phyloP scores from a whole-genome alignment of 2,888 invertebrate genomes.

The Pterostichus madidus region DNA sequence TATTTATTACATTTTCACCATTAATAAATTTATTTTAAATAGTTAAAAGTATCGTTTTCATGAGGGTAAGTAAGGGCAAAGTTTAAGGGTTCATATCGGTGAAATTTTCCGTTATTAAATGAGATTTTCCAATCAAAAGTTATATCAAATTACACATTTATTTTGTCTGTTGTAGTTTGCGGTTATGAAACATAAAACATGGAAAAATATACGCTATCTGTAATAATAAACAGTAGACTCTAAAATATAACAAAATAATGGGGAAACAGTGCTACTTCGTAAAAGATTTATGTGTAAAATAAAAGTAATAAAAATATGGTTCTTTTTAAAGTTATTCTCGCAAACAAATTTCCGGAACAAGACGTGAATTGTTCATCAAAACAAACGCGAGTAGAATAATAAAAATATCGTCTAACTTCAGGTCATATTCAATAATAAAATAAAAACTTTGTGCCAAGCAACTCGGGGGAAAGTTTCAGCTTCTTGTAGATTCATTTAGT shows the following conservation, averaged over 20 bases:
- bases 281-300: no score
- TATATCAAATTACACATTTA: no score
- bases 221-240: no score
- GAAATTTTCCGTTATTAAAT: no score
- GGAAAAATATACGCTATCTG: no score
- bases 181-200: no score
- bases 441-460: conserved; percentile 31
- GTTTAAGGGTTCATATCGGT: no score
- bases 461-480: neutral
- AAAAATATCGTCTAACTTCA: conserved; percentile 38
- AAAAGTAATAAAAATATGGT: conserved; percentile 1
- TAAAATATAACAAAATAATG: no score
- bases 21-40: conserved; percentile 13
- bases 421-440: conserved; percentile 46
- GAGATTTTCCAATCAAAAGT: no score
- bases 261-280: no score
- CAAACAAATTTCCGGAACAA: neutral
- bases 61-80: neutral
- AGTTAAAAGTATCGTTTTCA: neutral
- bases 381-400: conserved; percentile 31
- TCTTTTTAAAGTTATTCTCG: conserved; percentile 8
- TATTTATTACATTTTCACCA: conserved; percentile 40
- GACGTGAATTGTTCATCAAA: conserved; percentile 42
- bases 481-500: conserved; percentile 30
- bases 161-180: no score